Evolutionary conservation across 2,797 vertebrate species (phyloP), one percentile per base, ranked within the genome.

Genomic region (Nasua narica): DNA sequence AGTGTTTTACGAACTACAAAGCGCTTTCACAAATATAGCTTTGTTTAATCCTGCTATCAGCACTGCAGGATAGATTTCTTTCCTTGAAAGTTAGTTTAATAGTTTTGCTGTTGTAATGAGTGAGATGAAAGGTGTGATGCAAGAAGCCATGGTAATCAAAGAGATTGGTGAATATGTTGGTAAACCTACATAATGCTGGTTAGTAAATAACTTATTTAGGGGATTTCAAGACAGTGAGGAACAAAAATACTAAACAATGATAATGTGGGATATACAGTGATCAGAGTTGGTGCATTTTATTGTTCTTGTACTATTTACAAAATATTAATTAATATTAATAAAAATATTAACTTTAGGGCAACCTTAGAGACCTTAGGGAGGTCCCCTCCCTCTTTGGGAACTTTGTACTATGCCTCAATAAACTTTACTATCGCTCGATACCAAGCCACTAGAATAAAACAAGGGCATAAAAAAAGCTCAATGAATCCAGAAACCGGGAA

Each of bases 401-500:
- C 62, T 65, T 18, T 65, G 62, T 65, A 65, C 15, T 8, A 16
- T n/a, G 29, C 62, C 62, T n/a, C 62, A 65, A n/a, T 65, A 65
- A 65, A 65, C 29, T 65, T 65, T 65, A 32, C 29, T 65, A 65
- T 16, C 60, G 3, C 6, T 65, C 29, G 8, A 65, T 62, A 5
- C 56, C 65, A 94, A 97, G 37, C 48, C 10, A 76, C 43, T 54
- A 78, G 35, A 94, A 35, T 88, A 90, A 92, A 95, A 77, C 60
- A 94, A 76, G 35, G 18, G 15, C 87, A 65, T 58, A 79, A 85
- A 93, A 87, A 87, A 70, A 79, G 21, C 19, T 86, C n/a, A 46
- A 14, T 27, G 25, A 46, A 54, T 69, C 50, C 11, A 92, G 60
- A 90, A 86, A 87, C 54, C 35, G 69, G 46, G 8, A 54, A 76